phyloP scores from a whole-genome alignment of 2,113 vertebrate species.

The Meles meles region DNA sequence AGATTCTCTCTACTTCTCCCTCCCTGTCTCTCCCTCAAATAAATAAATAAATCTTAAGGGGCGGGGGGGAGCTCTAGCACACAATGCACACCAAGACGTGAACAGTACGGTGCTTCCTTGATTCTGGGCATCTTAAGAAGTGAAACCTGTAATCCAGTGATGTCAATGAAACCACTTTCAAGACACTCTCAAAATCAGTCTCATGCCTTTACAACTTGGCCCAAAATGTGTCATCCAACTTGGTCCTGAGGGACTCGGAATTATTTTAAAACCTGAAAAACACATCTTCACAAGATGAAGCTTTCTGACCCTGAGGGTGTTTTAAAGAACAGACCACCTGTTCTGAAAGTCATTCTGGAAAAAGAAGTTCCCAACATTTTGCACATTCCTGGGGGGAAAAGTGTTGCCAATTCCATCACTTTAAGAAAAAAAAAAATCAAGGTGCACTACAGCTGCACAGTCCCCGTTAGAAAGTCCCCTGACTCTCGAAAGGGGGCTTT shows the following conservation, averaged over 20 bases:
- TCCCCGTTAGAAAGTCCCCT: too few relatives aligned
- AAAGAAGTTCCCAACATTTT: background rate
- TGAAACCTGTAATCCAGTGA: accelerated
- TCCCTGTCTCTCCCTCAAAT: too few relatives aligned
- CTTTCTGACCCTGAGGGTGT: background rate
- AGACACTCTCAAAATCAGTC: background rate
- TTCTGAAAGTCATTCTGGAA: background rate
- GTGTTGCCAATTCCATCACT: background rate
- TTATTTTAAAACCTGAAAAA: background rate
- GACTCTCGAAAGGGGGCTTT: too few relatives aligned
- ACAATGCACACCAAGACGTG: too few relatives aligned
- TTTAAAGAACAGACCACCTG: background rate
- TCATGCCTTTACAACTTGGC: background rate
- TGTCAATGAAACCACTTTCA: background rate
- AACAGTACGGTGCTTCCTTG: background rate
- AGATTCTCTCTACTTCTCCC: too few relatives aligned
- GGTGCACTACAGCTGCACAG: too few relatives aligned
- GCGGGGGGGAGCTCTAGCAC: too few relatives aligned
- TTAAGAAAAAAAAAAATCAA: background rate
- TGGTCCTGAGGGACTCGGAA: background rate
- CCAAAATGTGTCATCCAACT: too few relatives aligned
- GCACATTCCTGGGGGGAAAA: background rate
- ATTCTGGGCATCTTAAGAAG: accelerated
- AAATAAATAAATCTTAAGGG: too few relatives aligned
- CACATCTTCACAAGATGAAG: background rate